A percentile compares a stretch with the other conserved stretches of the same genome.
Evolutionary conservation across 53 echinoderm and acorn worm genomes (phyloP).

Genomic region (Crossaster papposus): DNA sequence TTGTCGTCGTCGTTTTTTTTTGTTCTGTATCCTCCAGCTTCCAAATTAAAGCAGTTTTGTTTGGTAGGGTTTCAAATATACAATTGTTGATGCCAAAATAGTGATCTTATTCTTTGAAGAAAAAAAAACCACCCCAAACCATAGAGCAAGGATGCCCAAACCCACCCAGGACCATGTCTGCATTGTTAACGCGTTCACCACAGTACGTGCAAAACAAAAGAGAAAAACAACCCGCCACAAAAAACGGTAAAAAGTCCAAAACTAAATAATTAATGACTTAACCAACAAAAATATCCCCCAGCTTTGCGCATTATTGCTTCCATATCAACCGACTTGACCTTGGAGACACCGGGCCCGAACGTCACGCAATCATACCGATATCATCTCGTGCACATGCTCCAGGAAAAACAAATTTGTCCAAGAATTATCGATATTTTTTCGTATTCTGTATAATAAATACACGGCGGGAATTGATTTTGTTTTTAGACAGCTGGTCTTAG

Average conservation of each 20-base stretch:
- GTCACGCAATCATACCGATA: not conserved
- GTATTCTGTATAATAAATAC: not conserved
- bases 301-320: not conserved
- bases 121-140: too few species aligned
- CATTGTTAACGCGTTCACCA: not conserved
- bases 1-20: too few species aligned
- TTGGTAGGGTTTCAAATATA: too few species aligned
- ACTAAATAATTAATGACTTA: not conserved
- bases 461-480: conserved; percentile 9
- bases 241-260: not conserved
- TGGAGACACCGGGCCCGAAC: not conserved
- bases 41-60: too few species aligned
- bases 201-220: not conserved
- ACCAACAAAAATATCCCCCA: not conserved
- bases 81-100: too few species aligned
- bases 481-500: not conserved
- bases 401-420: conserved; percentile 32
- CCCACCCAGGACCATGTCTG: too few species aligned
- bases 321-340: not conserved
- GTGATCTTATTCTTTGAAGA: too few species aligned
- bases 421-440: conserved; percentile 30
- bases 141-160: too few species aligned
- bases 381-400: not conserved
- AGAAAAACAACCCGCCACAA: not conserved
- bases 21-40: too few species aligned